Evolutionary conservation across 1,140 invertebrate species (phyloP).

Genomic region (Heliconius congener): DNA sequence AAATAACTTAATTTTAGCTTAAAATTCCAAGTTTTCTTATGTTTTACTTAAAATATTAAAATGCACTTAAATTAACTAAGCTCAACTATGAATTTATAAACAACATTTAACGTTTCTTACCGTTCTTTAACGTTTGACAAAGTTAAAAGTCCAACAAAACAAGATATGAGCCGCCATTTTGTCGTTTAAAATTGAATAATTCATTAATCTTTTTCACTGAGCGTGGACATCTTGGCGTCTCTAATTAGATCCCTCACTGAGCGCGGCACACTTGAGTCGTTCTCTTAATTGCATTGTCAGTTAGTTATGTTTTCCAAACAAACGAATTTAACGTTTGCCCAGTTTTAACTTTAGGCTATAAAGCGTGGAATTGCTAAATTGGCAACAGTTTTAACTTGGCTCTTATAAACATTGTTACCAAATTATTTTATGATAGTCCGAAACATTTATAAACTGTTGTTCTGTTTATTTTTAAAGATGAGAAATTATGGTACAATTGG

Average conservation of each 20-base stretch:
- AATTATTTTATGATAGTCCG: neutral
- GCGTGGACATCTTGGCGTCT: slow-evolving; percentile 62
- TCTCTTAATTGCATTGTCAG: slow-evolving; percentile 64
- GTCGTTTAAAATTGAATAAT: slow-evolving; percentile 56
- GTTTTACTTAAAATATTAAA: too few relatives aligned
- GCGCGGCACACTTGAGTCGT: slow-evolving; percentile 52
- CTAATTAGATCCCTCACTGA: slow-evolving; percentile 64
- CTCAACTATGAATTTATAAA: too few relatives aligned
- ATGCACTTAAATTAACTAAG: too few relatives aligned
- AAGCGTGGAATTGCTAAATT: slow-evolving; percentile 15
- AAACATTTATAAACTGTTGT: neutral
- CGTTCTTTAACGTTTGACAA: too few relatives aligned
- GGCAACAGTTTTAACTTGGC: slow-evolving; percentile 7
- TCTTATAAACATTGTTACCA: slow-evolving; percentile 5
- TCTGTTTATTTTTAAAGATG: neutral
- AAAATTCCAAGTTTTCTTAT: too few relatives aligned
- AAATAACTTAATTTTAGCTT: too few relatives aligned
- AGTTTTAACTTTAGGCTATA: slow-evolving; percentile 23
- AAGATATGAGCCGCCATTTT: neutral
- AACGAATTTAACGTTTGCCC: slow-evolving; percentile 21
- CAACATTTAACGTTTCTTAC: too few relatives aligned
- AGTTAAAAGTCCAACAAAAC: too few relatives aligned
- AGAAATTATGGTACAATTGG: neutral
- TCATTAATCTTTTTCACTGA: slow-evolving; percentile 68
- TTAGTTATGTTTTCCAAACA: slow-evolving; percentile 45